phyloP scores from a whole-genome alignment of 2,888 invertebrate genomes.

The Rambutsinella grinnellia region DNA sequence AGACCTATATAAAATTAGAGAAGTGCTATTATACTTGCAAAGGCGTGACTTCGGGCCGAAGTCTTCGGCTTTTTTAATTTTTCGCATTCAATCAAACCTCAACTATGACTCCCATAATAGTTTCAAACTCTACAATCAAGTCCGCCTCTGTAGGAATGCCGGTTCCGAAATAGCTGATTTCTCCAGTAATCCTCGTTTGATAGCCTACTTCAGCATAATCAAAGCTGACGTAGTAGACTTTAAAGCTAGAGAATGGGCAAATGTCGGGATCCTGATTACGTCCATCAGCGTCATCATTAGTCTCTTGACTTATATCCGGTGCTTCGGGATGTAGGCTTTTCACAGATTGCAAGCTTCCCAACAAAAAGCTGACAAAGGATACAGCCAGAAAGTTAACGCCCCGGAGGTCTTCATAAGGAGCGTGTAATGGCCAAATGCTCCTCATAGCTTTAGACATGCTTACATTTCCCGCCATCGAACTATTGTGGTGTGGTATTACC shows the following conservation, averaged over 20 bases:
- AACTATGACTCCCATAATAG: slow-evolving; percentile 50
- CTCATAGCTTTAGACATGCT: background rate
- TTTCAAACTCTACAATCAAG: slow-evolving; percentile 57
- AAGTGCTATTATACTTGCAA: background rate
- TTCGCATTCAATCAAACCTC: slow-evolving; percentile 37
- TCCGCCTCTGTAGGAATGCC: slow-evolving; percentile 59
- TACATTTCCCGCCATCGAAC: background rate
- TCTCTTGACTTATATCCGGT: background rate
- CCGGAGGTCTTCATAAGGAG: slow-evolving; percentile 19
- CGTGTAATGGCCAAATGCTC: slow-evolving; percentile 12
- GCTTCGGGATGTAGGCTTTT: slow-evolving; percentile 18
- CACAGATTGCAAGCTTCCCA: slow-evolving; percentile 38
- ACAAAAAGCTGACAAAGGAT: slow-evolving; percentile 32
- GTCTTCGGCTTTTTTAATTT: background rate
- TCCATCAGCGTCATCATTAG: background rate
- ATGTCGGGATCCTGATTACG: slow-evolving; percentile 18
- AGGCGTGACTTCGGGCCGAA: too few species aligned
- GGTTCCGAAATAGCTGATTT: slow-evolving; percentile 55
- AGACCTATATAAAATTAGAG: background rate
- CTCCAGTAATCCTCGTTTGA: slow-evolving; percentile 55
- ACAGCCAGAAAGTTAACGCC: slow-evolving; percentile 5
- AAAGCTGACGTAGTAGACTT: slow-evolving; percentile 37
- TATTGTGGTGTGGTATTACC: background rate
- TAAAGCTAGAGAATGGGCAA: slow-evolving; percentile 59
- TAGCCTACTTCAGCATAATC: slow-evolving; percentile 62